Conservation (phyloP, 2,113 vertebrate genomes). For the Oryzias celebensis region DNA sequence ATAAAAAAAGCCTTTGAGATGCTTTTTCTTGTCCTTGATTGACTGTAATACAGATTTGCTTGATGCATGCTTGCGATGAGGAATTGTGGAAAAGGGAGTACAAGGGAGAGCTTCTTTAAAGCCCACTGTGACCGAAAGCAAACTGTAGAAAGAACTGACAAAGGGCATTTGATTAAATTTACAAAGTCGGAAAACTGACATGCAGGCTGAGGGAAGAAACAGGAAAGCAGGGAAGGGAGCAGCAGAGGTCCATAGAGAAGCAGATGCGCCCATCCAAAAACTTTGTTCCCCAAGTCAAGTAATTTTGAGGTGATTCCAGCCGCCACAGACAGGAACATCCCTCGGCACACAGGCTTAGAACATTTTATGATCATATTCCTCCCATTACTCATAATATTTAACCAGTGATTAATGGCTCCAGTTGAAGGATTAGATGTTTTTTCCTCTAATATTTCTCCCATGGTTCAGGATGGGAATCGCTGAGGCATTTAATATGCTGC, state of each 20-base stretch:
- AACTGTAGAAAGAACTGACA: constrained; percentile 15
- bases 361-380: constrained; percentile 46
- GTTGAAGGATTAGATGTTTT: constrained; percentile 31
- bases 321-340: constrained; percentile 36
- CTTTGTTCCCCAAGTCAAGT: constrained; percentile 42
- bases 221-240: constrained; percentile 40
- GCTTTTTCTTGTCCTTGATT: too few relatives aligned
- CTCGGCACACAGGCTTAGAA: constrained; percentile 48
- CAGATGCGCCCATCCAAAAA: constrained; percentile 31
- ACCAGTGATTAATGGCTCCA: constrained; percentile 56
- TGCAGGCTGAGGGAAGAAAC: constrained; percentile 35
- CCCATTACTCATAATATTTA: constrained; percentile 50
- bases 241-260: not conserved
- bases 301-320: constrained; percentile 48
- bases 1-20: too few relatives aligned
- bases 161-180: constrained; percentile 55
- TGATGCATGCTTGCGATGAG: too few relatives aligned
- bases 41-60: too few relatives aligned
- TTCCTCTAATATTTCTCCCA: constrained; percentile 33
- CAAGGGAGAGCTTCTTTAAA: not conserved
- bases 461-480: constrained; percentile 56
- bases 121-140: constrained; percentile 17
- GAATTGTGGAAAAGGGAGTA: not conserved
- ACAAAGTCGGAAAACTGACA: constrained; percentile 64
- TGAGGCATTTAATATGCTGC: constrained; percentile 65